A percentile compares a stretch with the other conserved stretches of the same genome.
Evolutionary conservation across 2,888 invertebrate species (phyloP).

Genomic region (Eupithecia subumbrata): DNA sequence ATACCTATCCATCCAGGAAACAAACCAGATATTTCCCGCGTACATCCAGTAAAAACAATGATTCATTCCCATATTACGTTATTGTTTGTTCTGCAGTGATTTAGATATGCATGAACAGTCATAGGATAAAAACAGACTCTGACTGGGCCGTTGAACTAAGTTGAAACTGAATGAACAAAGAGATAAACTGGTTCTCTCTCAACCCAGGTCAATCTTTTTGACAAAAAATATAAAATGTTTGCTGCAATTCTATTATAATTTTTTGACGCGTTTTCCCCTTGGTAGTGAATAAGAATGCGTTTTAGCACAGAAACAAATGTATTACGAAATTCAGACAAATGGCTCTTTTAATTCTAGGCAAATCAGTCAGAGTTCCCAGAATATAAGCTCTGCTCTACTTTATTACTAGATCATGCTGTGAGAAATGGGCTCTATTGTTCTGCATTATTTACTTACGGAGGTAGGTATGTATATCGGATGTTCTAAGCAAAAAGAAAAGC

Average conservation of each 20-base stretch:
- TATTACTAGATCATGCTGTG: too few species aligned
- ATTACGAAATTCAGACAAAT: neutral
- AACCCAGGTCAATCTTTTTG: neutral
- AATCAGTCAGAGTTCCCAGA: neutral
- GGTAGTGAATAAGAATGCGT: neutral
- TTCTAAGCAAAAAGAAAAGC: neutral
- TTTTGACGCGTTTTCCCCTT: neutral
- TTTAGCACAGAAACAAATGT: neutral
- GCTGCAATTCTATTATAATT: neutral
- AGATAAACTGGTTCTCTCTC: neutral
- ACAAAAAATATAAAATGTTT: neutral
- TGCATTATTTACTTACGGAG: neutral
- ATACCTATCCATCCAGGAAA: neutral
- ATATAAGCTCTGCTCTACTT: too few species aligned
- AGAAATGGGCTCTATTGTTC: neutral
- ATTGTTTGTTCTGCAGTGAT: constrained; percentile 1
- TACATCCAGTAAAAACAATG: constrained; percentile 5
- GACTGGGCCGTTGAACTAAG: constrained; percentile 1
- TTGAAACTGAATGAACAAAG: neutral
- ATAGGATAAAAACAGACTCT: neutral
- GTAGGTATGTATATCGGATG: neutral
- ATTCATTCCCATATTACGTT: neutral
- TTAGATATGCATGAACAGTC: neutral
- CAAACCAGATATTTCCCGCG: neutral
- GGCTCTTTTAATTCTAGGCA: neutral